Evolutionary conservation across 2,888 invertebrate genomes (phyloP).

Genomic region (Quadroppia sp.): DNA sequence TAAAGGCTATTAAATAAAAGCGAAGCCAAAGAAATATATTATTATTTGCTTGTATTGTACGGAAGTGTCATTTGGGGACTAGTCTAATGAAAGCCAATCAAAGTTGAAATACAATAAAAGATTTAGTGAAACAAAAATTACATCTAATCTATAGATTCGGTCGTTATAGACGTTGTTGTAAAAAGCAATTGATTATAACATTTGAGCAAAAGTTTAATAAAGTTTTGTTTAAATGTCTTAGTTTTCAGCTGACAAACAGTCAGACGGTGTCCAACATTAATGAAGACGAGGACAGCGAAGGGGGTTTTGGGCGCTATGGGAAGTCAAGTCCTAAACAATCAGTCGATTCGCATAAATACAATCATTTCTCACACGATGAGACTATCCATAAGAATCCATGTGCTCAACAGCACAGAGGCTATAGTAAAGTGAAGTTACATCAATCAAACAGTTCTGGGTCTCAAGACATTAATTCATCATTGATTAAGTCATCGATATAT

Average conservation of each 20-base stretch:
- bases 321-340: not conserved
- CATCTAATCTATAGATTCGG: not conserved
- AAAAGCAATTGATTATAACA: not conserved
- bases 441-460: conserved; percentile 24
- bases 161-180: not conserved
- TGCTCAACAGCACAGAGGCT: not conserved
- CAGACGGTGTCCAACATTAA: not conserved
- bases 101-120: not conserved
- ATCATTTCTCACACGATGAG: conserved; percentile 26
- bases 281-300: conserved; percentile 41
- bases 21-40: not conserved
- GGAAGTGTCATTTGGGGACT: conserved; percentile 32
- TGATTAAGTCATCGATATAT: conserved; percentile 6
- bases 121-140: not conserved
- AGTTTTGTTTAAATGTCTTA: not conserved
- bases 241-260: not conserved
- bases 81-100: not conserved
- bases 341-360: not conserved
- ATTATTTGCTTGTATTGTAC: not conserved
- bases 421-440: conserved; percentile 17
- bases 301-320: conserved; percentile 32
- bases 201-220: too few relatives aligned
- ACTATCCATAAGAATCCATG: not conserved
- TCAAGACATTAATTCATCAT: conserved; percentile 18
- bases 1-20: not conserved